A percentile compares a stretch with the other conserved stretches of the same genome.
These are phyloP conservation scores for Oxytorus armatus DNA, from an alignment of 2,888 invertebrate species.

Conservation along the genomic window DNA sequence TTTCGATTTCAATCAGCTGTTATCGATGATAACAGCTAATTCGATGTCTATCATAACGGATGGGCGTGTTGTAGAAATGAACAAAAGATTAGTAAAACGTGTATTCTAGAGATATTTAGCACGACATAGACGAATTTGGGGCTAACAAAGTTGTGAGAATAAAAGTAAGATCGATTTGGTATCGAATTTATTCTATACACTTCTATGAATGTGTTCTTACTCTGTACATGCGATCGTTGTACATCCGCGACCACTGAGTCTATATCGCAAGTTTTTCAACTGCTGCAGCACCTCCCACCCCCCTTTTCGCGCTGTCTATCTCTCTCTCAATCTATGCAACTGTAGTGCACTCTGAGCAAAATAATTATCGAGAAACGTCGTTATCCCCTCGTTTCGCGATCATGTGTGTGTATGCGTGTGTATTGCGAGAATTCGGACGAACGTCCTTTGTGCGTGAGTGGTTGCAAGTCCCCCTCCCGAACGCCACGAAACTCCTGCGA, in stretches of 20 bases:
- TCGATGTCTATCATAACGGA: too few species aligned
- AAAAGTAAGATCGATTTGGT: not conserved
- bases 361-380: slow-evolving; percentile 70
- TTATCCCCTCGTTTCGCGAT: slow-evolving; percentile 64
- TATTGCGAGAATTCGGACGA: slow-evolving; percentile 43
- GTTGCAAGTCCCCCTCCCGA: slow-evolving; percentile 35
- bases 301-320: slow-evolving; percentile 1
- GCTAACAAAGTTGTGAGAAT: too few species aligned
- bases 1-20: too few species aligned
- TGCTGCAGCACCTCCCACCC: too few species aligned
- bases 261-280: slow-evolving; percentile 19
- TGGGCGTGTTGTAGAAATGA: too few species aligned
- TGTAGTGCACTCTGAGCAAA: slow-evolving; percentile 49
- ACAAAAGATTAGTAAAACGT: too few species aligned
- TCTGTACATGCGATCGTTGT: not conserved
- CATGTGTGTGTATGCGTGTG: slow-evolving; percentile 43
- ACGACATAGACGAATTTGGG: too few species aligned
- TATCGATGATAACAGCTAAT: too few species aligned
- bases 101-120: too few species aligned
- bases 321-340: slow-evolving; percentile 28
- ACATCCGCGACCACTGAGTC: not conserved
- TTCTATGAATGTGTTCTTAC: too few species aligned
- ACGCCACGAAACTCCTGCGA: slow-evolving; percentile 26
- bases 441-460: slow-evolving; percentile 50
- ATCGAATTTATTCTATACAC: not conserved